Evolutionary conservation across 2,797 vertebrate species (phyloP).

Genomic region (Dicrostonyx torquatus): DNA sequence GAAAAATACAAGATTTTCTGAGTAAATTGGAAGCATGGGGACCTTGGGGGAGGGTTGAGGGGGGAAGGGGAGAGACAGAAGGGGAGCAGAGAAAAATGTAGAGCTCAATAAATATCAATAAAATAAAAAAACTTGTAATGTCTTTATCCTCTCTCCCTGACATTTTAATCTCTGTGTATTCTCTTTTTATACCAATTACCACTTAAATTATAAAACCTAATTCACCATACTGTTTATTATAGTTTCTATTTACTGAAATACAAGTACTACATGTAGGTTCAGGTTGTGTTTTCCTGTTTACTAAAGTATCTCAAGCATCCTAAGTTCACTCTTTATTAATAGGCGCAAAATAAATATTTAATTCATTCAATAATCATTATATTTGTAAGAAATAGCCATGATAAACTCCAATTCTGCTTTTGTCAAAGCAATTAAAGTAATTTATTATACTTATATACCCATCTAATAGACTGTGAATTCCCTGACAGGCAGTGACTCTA

Average conservation of each 20-base stretch:
- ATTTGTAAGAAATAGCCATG: background rate
- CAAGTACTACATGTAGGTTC: background rate
- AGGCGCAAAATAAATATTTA: conserved; percentile 41
- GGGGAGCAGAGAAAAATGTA: no score
- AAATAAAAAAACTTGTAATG: background rate
- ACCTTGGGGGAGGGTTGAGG: no score
- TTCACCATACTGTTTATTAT: conserved; percentile 17
- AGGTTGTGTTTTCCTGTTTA: background rate
- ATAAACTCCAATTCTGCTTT: conserved; percentile 46
- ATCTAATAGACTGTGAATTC: background rate
- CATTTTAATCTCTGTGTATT: background rate
- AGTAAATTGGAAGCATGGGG: no score
- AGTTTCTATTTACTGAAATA: conserved; percentile 16
- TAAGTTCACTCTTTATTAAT: background rate
- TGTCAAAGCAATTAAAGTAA: conserved; percentile 49
- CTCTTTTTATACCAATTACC: conserved; percentile 14
- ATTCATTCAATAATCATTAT: conserved; percentile 25
- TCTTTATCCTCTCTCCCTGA: background rate
- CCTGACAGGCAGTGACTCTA: background rate
- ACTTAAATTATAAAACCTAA: background rate
- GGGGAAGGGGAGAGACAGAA: no score
- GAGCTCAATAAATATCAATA: no score
- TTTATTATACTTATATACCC: background rate
- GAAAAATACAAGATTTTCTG: no score
- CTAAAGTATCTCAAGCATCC: background rate